Base-by-base conservation (phyloP, 2,888 invertebrate genomes). In the Luffia ferchaultella region DNA sequence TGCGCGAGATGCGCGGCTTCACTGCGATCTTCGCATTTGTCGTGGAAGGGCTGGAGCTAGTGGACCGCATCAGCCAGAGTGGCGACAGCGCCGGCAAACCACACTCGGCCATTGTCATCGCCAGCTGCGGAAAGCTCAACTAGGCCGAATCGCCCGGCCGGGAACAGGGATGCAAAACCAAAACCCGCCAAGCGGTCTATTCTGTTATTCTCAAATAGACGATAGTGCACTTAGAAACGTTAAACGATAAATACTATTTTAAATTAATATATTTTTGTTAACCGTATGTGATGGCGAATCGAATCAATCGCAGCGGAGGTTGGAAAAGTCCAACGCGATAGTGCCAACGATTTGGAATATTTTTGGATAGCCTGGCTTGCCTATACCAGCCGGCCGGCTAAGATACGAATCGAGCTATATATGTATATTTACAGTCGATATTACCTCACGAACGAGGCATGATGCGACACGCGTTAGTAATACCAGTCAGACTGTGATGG, bases 21-120 rank as follows among this genome's bases (percentile, higher is more conserved):
- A 92, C 93, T 2, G 93, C 90, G 43, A 93, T 93, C 57, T 93
- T 93, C 68, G 93, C 90, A 40, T 89, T 89, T 73, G 92, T 93
- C 15, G 88, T 93, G 59, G 92, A 93, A 62, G 93, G 93, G 16
- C 82, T 93, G 56, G 92, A 92, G 62, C 80, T 93, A 61, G 89
- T 93, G 53, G 93, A 92, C 68, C 90, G 90, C 68, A 90, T 93
- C 61, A 90, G 91, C 59, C 89, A 90, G 62, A 89, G 87, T 61
- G 92, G 92, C 58, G 92, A 92, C 75, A 88, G 89, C 59, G 89
- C 90, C 55, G 92, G 93, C 53, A 92, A 92, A 73, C 92, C 92
- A 52, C 90, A 89, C 60, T 89, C 89, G 75, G 88, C 86, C 62
- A 89, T 92, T 65, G 71, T 90, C 62, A 91, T 93, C 68, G 86